phyloP scores from a whole-genome alignment of 1,140 invertebrate genomes.

The Chrysoperla carnea region DNA sequence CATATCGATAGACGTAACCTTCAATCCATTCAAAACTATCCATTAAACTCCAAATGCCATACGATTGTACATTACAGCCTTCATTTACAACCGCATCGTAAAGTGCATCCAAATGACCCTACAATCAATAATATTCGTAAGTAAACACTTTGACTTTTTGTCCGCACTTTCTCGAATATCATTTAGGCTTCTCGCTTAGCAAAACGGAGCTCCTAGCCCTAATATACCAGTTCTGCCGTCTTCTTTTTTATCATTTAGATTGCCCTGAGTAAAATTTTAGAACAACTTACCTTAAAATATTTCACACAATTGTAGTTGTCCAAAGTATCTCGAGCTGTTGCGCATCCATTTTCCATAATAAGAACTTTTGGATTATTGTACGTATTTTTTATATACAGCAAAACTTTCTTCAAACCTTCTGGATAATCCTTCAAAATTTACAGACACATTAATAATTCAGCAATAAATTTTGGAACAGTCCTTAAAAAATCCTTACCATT shows the following conservation, averaged over 20 bases:
- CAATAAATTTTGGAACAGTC: no score
- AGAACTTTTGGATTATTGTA: slow-evolving; percentile 34
- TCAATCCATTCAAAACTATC: slow-evolving; percentile 72
- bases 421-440: no score
- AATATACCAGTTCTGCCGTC: no score
- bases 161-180: no score
- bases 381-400: slow-evolving; percentile 31
- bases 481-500: no score
- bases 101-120: slow-evolving; percentile 18
- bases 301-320: slow-evolving; percentile 27
- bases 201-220: no score
- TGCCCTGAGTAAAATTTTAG: no score
- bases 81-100: slow-evolving; percentile 22
- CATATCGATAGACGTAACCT: slow-evolving; percentile 2
- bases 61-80: slow-evolving; percentile 40
- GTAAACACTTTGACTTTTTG: no score
- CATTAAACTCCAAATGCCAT: slow-evolving; percentile 53
- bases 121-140: slow-evolving; percentile 9
- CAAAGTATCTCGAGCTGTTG: slow-evolving; percentile 21
- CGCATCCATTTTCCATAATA: slow-evolving; percentile 41
- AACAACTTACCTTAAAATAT: slow-evolving; percentile 27
- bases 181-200: no score
- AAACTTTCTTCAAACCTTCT: slow-evolving; percentile 21
- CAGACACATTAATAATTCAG: no score
- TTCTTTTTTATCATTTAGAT: no score